Evolutionary conservation across 1,140 invertebrate genomes (phyloP), one percentile per base, ranked within the genome.

Genomic region (Sipha flava): DNA sequence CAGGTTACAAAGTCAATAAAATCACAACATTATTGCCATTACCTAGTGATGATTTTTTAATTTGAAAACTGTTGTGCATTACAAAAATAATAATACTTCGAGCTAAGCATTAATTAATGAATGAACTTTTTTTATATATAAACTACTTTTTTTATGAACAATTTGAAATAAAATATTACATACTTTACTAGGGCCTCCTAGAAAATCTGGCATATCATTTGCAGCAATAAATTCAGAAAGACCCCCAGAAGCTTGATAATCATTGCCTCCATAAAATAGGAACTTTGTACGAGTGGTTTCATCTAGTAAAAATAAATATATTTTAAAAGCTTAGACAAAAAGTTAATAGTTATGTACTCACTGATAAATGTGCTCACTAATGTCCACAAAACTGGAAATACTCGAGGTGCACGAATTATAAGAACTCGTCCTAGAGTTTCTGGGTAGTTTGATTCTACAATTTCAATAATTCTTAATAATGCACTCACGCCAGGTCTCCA

Each of bases 381-480:
- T 0, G 96, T 98, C 96, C 96, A 98, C n/a, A 98, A 87, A 80
- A 98, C 95, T 1, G 96, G 96, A 85, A 98, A 98, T 59, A 97
- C 95, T 81, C 95, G 88, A 1, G 95, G 95, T 37, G 95, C 95
- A 81, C 94, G 88, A 77, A 95, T 92, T 81, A 97, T 94, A 31
- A 96, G 87, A 66, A 96, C 93, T 59, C 91, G 87, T 3, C 91
- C 94, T 92, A 98, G 94, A 10, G 95, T 98, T 87, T 98, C 96
- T 12, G 96, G 96, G 87, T 98, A 98, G 87, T 98, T 97, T 18
- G 93, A 92, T 86, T 98, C 95, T 9, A 97, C 94, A 66, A 95
- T 94, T 87, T 97, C 95, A 83, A 97, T 98, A 83, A 98, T 96
- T 80, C 93, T 88, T n/a, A 97, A 88, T 80, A 98, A 87, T 37